Conservation (phyloP, 2,113 vertebrate species). For the Amia ocellicauda region DNA sequence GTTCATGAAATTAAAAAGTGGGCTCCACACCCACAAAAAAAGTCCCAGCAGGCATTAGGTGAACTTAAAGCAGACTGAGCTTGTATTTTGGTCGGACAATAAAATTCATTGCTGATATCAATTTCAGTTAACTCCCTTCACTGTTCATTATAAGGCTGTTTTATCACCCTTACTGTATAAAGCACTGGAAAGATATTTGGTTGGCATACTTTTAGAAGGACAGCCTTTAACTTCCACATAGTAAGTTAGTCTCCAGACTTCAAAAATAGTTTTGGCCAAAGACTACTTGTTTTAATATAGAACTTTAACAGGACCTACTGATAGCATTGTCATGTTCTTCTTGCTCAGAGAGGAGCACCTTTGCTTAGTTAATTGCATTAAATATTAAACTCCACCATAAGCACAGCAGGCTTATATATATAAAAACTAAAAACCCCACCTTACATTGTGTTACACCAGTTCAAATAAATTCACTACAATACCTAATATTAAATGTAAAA, state of each 20-base stretch:
- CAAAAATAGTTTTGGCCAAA: constrained; percentile 29
- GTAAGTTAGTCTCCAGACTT: constrained; percentile 22
- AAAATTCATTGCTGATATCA: too few species aligned
- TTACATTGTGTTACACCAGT: too few species aligned
- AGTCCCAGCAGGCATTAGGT: constrained; percentile 11
- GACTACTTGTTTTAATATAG: constrained; percentile 13
- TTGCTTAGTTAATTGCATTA: too few species aligned
- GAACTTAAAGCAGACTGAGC: constrained; percentile 19
- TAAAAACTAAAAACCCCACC: too few species aligned
- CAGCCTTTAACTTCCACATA: constrained; percentile 24
- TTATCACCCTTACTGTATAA: constrained; percentile 72
- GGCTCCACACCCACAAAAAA: background rate
- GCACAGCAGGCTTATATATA: too few species aligned
- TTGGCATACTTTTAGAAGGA: constrained; percentile 19
- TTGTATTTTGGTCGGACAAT: background rate
- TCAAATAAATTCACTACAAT: too few species aligned
- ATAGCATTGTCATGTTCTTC: too few species aligned
- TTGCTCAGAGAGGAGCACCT: background rate
- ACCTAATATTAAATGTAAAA: too few species aligned
- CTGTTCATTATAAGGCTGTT: constrained; percentile 15
- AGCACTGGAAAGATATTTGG: constrained; percentile 70
- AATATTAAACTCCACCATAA: too few species aligned
- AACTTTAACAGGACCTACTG: background rate
- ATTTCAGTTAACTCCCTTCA: constrained; percentile 2
- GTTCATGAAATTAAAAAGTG: background rate